Percentiles rank a stretch among this genome's conserved stretches.
These are phyloP conservation scores for Drosophila kanekoi DNA, from an alignment of 2,888 invertebrate genomes.

Conservation along the genomic window DNA sequence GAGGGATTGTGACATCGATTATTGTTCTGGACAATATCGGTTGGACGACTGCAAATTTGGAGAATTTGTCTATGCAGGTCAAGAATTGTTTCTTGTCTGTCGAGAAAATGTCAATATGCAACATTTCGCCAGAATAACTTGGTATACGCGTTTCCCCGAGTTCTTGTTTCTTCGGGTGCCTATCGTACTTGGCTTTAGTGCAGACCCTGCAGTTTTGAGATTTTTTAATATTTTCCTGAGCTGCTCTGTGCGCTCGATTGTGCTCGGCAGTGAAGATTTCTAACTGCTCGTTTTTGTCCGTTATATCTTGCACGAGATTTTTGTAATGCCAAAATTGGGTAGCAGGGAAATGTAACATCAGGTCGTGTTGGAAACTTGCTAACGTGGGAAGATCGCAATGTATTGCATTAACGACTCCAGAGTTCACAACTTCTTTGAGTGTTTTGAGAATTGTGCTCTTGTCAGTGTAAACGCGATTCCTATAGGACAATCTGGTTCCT, in stretches of 20 bases:
- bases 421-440: neutral
- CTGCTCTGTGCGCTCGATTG: neutral
- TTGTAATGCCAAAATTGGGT: no score
- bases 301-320: neutral
- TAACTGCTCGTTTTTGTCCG: neutral
- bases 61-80: neutral
- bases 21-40: neutral
- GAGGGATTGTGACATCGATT: constrained; percentile 2
- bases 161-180: no score
- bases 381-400: neutral
- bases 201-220: neutral
- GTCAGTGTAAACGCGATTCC: neutral
- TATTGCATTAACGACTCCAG: constrained; percentile 1
- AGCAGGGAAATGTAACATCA: no score
- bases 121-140: neutral
- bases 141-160: no score
- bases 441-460: constrained; percentile 1
- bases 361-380: neutral
- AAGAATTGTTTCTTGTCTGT: neutral
- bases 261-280: neutral
- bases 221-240: neutral
- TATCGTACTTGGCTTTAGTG: neutral
- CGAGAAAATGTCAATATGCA: constrained; percentile 3
- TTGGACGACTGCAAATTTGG: neutral
- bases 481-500: neutral